These are phyloP conservation scores for Drosophila quinaria DNA, from an alignment of 2,888 invertebrate genomes.

Conservation along the genomic window DNA sequence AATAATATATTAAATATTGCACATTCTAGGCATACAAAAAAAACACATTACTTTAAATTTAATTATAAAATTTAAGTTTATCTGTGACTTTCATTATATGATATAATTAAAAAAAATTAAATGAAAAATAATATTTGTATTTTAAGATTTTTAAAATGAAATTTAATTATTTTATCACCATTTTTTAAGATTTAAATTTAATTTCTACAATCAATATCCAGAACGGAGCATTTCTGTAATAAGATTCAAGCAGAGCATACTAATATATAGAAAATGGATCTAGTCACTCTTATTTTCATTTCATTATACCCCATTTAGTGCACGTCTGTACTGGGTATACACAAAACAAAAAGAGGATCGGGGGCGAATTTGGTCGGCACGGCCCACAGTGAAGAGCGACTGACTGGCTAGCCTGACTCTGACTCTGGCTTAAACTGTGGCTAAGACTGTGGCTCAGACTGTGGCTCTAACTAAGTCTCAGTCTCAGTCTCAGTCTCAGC, in stretches of 20 bases:
- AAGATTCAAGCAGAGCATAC: background rate
- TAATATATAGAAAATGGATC: background rate
- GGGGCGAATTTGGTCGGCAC: conserved; percentile 35
- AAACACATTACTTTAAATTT: no score
- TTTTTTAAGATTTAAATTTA: no score
- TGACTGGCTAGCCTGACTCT: conserved; percentile 36
- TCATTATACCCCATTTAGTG: background rate
- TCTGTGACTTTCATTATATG: no score
- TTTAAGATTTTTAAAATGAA: no score
- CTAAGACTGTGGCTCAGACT: background rate
- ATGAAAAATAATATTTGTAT: no score
- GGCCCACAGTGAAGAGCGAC: conserved; percentile 40
- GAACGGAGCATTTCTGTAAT: no score
- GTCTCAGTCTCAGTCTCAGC: background rate
- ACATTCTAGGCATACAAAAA: no score
- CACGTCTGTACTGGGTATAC: background rate
- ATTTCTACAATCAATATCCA: no score
- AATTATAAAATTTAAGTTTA: no score
- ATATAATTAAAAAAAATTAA: no score
- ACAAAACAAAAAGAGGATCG: conserved; percentile 14
- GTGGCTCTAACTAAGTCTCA: background rate
- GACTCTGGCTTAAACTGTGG: background rate
- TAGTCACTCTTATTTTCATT: background rate
- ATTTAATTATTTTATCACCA: no score
- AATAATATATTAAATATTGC: no score